These are phyloP conservation scores for Corythornis leucogaster DNA, from an alignment of 2,797 vertebrate species.

Conservation along the genomic window DNA sequence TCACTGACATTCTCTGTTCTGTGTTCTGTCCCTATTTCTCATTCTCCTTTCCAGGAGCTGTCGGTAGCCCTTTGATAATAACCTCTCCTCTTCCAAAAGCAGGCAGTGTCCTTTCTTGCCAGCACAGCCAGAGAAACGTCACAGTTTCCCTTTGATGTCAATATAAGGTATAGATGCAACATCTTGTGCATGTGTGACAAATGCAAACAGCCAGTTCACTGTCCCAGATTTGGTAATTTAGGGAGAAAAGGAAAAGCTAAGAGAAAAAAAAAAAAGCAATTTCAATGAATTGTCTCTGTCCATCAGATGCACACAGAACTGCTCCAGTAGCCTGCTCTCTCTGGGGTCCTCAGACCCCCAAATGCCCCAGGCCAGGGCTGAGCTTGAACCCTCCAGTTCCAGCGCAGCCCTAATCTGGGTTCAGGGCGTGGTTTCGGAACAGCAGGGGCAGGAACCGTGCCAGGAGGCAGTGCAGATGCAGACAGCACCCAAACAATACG, in stretches of 20 bases:
- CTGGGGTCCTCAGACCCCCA: no score
- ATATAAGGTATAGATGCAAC: neutral
- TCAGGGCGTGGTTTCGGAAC: neutral
- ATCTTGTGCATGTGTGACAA: neutral
- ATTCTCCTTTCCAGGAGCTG: conserved; percentile 10
- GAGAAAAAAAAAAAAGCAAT: neutral
- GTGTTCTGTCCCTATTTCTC: neutral
- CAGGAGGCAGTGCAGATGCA: neutral
- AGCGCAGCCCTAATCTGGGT: neutral
- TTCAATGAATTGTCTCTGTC: neutral
- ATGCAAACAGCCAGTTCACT: neutral
- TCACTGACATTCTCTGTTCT: neutral
- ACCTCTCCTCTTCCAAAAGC: neutral
- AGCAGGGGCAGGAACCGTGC: neutral
- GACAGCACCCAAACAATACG: neutral
- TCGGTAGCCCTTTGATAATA: conserved; percentile 15
- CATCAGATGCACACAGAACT: neutral
- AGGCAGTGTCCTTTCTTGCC: neutral
- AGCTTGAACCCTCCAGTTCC: neutral
- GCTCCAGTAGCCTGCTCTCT: neutral
- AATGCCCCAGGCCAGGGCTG: neutral
- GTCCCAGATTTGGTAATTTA: neutral
- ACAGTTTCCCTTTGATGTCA: conserved; percentile 6
- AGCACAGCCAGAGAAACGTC: neutral
- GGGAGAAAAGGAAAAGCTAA: neutral